phyloP scores from a whole-genome alignment of 2,888 invertebrate species.

The Conus canariensis region DNA sequence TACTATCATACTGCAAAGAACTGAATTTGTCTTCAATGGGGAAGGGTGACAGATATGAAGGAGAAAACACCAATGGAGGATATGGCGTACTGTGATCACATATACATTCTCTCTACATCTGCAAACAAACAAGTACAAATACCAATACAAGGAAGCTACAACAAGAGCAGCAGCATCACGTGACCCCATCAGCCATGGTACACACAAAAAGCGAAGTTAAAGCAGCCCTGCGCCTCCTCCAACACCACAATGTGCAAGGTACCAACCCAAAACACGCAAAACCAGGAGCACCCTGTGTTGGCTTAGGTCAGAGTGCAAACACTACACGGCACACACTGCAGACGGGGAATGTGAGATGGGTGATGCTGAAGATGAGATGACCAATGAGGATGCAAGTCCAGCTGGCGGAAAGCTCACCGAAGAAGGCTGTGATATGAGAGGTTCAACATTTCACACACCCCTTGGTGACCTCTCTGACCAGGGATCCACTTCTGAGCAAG shows the following conservation, averaged over 20 bases:
- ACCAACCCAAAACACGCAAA: not conserved
- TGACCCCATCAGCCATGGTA: no score
- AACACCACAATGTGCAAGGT: not conserved
- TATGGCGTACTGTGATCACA: no score
- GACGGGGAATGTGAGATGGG: not conserved
- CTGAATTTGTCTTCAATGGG: no score
- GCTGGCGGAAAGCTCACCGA: slow-evolving; percentile 83
- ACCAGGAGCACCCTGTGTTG: no score
- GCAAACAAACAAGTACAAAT: no score
- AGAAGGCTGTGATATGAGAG: slow-evolving; percentile 95
- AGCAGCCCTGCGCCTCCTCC: not conserved
- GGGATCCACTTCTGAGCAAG: not conserved
- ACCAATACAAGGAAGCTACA: no score
- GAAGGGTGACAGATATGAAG: no score
- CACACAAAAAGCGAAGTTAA: not conserved
- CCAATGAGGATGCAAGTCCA: slow-evolving; percentile 10
- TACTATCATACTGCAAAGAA: no score
- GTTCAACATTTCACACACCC: slow-evolving; percentile 91
- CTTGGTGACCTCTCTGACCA: slow-evolving; percentile 84
- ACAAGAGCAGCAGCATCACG: no score
- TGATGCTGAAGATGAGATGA: slow-evolving; percentile 6
- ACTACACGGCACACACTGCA: not conserved
- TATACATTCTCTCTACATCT: no score
- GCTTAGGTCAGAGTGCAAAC: not conserved
- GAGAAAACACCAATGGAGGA: no score